phyloP scores from a whole-genome alignment of 2,797 vertebrate species.

The Tenualosa ilisha region DNA sequence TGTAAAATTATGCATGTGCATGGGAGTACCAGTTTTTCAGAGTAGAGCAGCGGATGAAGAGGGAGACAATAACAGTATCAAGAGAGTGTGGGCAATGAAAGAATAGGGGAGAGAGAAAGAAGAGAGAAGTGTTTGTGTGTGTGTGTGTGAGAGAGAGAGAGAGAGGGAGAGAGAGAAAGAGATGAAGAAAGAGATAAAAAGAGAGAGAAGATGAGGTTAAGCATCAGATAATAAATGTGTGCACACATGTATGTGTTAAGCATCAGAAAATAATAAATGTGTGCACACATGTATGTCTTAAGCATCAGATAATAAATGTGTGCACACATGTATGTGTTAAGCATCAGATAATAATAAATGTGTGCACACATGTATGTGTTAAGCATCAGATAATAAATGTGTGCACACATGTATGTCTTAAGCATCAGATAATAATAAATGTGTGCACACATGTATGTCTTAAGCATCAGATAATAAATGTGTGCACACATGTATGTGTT shows the following conservation, averaged over 20 bases:
- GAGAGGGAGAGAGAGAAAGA: slow-evolving; percentile 12
- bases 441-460: too few relatives aligned
- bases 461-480: too few relatives aligned
- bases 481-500: not conserved
- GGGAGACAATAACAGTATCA: too few relatives aligned
- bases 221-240: not conserved
- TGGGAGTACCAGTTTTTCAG: too few relatives aligned
- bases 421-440: too few relatives aligned
- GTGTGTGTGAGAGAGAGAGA: not conserved
- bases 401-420: not conserved
- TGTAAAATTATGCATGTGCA: not conserved
- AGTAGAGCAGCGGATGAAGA: too few relatives aligned
- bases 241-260: not conserved
- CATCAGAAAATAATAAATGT: too few relatives aligned
- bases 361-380: not conserved
- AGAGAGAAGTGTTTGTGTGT: not conserved
- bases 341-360: too few relatives aligned
- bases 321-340: not conserved
- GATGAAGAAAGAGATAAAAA: not conserved
- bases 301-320: too few relatives aligned
- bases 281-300: too few relatives aligned
- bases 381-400: not conserved
- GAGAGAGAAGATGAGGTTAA: not conserved
- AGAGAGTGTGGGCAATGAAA: too few relatives aligned
- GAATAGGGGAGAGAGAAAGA: not conserved